Evolutionary conservation across 2,113 vertebrate species (phyloP).

Genomic region (Etheostoma cragini): DNA sequence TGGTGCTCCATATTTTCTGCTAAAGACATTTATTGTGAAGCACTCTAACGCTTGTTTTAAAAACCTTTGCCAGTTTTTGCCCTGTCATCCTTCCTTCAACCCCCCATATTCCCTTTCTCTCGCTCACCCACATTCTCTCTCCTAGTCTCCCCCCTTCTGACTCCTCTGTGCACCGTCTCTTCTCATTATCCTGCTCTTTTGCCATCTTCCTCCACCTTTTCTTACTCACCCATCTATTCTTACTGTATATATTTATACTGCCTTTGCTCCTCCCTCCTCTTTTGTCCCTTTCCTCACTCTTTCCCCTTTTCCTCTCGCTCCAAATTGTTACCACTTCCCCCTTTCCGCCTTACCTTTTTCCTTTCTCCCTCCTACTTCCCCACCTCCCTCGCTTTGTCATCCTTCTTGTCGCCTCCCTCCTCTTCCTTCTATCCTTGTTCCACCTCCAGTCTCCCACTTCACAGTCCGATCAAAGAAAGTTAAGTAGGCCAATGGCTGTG

Average conservation of each 20-base stretch:
- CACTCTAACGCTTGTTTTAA: not conserved
- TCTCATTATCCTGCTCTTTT: not conserved
- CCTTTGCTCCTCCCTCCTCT: not conserved
- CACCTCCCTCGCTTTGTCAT: not conserved
- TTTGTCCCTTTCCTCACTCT: not conserved
- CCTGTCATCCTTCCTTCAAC: not conserved
- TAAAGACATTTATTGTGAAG: not conserved
- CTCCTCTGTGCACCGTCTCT: not conserved
- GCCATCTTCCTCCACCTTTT: not conserved
- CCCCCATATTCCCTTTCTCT: not conserved
- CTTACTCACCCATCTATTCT: not conserved
- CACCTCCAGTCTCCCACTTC: constrained; percentile 44
- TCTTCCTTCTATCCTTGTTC: constrained; percentile 1
- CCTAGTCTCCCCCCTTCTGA: not conserved
- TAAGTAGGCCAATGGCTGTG: constrained; percentile 69
- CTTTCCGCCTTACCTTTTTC: not conserved
- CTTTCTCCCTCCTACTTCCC: constrained; percentile 8
- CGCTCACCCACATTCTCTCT: not conserved
- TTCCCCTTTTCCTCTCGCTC: no score
- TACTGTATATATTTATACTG: no score
- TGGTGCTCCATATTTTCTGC: not conserved
- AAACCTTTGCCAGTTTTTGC: no score
- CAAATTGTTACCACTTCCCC: not conserved
- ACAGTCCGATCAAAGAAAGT: constrained; percentile 70
- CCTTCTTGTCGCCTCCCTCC: constrained; percentile 1